These are phyloP conservation scores for Lepeophtheirus salmonis DNA, from an alignment of 1,140 invertebrate genomes.

Conservation along the genomic window DNA sequence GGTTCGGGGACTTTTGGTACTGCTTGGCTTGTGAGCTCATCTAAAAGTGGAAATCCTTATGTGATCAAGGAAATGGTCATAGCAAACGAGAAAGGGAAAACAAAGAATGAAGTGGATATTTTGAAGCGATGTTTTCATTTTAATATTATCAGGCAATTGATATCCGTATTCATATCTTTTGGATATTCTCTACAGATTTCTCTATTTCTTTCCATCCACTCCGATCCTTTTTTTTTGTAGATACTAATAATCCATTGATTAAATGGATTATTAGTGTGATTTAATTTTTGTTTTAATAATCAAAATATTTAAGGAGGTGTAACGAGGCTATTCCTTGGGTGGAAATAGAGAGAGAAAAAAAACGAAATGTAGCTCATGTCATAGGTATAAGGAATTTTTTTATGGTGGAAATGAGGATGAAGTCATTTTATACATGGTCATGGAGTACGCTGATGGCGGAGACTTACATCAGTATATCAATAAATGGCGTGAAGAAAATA, in stretches of 20 bases:
- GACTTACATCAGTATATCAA: conserved; percentile 44
- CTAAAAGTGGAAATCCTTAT: neutral
- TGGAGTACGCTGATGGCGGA: conserved; percentile 64
- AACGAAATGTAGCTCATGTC: too few relatives aligned
- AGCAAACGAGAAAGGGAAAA: neutral
- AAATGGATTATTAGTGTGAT: too few relatives aligned
- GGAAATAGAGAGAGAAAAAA: too few relatives aligned
- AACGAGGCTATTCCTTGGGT: too few relatives aligned
- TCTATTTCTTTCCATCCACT: too few relatives aligned
- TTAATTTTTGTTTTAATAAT: too few relatives aligned
- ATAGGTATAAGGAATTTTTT: neutral
- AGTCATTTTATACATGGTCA: conserved; percentile 41
- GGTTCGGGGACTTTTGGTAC: neutral
- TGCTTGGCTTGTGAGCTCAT: neutral
- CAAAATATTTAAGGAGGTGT: too few relatives aligned
- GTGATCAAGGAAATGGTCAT: neutral
- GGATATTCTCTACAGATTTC: too few relatives aligned
- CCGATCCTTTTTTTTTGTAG: too few relatives aligned
- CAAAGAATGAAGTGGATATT: neutral
- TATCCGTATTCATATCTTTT: too few relatives aligned
- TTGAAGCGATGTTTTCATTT: neutral
- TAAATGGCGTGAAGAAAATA: conserved; percentile 27
- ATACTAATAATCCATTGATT: too few relatives aligned
- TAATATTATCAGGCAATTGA: neutral
- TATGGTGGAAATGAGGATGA: neutral